A percentile compares a stretch with the other conserved stretches of the same genome.
Evolutionary conservation across 2,113 vertebrate species (phyloP).

Genomic region (Cephalopholis sonnerati): DNA sequence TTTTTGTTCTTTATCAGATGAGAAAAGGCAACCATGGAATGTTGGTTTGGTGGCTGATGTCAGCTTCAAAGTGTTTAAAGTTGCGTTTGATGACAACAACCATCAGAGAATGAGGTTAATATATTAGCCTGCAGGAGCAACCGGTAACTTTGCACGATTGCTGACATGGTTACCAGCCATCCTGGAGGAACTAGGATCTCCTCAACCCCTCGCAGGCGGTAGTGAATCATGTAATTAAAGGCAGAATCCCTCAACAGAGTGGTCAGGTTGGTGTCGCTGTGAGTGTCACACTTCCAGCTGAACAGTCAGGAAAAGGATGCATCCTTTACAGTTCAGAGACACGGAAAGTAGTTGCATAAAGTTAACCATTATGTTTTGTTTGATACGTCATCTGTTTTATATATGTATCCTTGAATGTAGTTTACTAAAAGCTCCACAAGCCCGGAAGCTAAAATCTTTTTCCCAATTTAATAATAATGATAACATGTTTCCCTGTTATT

Average conservation of each 20-base stretch:
- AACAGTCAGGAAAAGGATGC: constrained; percentile 5
- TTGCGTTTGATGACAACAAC: constrained; percentile 55
- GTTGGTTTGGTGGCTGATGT: constrained; percentile 7
- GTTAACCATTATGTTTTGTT: constrained; percentile 1
- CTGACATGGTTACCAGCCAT: constrained; percentile 54
- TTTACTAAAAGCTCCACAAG: background rate
- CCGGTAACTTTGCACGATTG: constrained; percentile 66
- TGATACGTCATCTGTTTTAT: background rate
- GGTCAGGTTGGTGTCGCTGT: constrained; percentile 38
- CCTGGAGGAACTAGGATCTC: constrained; percentile 52
- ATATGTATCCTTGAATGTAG: background rate
- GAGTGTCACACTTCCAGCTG: constrained; percentile 20
- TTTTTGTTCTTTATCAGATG: background rate
- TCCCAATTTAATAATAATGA: background rate
- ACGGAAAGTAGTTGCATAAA: background rate
- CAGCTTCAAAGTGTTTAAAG: constrained; percentile 54
- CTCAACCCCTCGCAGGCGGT: constrained; percentile 45
- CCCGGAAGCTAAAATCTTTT: background rate
- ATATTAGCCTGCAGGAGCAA: constrained; percentile 32
- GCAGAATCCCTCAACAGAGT: constrained; percentile 64
- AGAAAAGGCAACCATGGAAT: background rate
- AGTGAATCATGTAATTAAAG: constrained; percentile 76
- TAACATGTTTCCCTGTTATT: constrained; percentile 17
- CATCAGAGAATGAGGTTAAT: constrained; percentile 54
- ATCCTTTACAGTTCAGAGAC: background rate